Conservation (phyloP, 2,888 invertebrate genomes). For the Diloba caeruleocephala region DNA sequence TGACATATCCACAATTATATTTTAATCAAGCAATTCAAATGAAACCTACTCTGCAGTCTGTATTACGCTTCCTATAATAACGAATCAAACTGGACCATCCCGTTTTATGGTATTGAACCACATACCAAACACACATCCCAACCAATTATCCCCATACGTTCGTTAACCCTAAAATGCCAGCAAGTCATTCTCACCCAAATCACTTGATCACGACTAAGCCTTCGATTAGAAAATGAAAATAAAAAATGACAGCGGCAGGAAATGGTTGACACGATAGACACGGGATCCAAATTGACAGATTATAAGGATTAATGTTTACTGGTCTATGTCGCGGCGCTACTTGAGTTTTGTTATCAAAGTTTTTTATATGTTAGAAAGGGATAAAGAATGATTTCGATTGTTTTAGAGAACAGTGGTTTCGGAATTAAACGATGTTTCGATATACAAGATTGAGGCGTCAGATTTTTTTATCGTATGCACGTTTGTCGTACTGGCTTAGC, state of each 20-base stretch:
- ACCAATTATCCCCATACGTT: constrained; percentile 27
- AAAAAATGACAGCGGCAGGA: constrained; percentile 58
- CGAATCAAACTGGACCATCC: neutral
- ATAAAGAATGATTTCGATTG: neutral
- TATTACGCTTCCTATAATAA: constrained; percentile 1
- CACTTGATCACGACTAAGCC: constrained; percentile 65
- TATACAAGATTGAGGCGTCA: no score
- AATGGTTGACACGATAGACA: constrained; percentile 48
- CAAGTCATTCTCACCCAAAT: constrained; percentile 53
- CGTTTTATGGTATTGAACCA: constrained; percentile 15
- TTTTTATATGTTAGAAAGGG: constrained; percentile 21
- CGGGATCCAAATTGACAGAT: constrained; percentile 53
- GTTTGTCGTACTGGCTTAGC: no score
- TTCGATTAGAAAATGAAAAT: constrained; percentile 47
- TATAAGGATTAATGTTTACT: constrained; percentile 50
- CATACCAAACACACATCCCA: constrained; percentile 13
- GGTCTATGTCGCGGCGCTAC: constrained; percentile 37
- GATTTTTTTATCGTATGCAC: no score
- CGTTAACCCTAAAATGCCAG: constrained; percentile 52
- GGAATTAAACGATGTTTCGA: no score
- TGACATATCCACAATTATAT: no score
- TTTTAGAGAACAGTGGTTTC: neutral
- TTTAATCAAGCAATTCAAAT: no score
- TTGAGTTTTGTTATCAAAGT: constrained; percentile 29
- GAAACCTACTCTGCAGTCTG: no score